These are phyloP conservation scores for Chaetodon auriga DNA, from an alignment of 2,113 vertebrate species.

Conservation along the genomic window DNA sequence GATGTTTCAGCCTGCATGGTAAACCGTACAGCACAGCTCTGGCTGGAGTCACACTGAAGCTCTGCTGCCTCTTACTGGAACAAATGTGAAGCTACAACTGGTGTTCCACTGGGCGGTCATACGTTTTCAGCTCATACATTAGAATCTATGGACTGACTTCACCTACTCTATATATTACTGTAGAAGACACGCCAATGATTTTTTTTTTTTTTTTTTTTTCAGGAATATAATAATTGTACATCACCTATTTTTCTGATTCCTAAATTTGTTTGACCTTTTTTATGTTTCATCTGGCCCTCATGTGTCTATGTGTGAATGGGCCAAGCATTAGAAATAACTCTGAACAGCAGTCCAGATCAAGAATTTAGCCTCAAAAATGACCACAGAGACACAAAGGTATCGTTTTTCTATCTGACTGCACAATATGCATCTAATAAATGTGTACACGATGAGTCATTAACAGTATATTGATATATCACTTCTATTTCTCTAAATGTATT, in stretches of 20 bases:
- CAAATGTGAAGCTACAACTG: conserved; percentile 12
- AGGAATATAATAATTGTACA: not conserved
- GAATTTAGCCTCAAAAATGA: not conserved
- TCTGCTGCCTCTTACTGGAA: conserved; percentile 65
- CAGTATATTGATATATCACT: not conserved
- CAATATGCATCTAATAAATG: not conserved
- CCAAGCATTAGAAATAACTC: not conserved
- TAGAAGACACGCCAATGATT: not conserved
- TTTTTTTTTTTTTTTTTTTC: too few relatives aligned
- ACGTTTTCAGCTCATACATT: not conserved
- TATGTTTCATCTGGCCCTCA: not conserved
- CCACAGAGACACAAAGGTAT: not conserved
- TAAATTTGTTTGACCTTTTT: not conserved
- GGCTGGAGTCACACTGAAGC: conserved; percentile 9
- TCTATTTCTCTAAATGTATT: not conserved
- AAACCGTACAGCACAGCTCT: not conserved
- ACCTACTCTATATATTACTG: not conserved
- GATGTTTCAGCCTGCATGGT: not conserved
- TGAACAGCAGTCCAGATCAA: not conserved
- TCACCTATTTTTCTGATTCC: not conserved
- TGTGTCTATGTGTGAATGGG: not conserved
- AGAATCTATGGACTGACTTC: not conserved
- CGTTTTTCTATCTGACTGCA: not conserved
- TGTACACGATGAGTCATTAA: not conserved
- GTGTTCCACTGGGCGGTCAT: not conserved